These are phyloP conservation scores for Trichogramma evanescens DNA, from an alignment of 2,888 invertebrate species.

Conservation along the genomic window DNA sequence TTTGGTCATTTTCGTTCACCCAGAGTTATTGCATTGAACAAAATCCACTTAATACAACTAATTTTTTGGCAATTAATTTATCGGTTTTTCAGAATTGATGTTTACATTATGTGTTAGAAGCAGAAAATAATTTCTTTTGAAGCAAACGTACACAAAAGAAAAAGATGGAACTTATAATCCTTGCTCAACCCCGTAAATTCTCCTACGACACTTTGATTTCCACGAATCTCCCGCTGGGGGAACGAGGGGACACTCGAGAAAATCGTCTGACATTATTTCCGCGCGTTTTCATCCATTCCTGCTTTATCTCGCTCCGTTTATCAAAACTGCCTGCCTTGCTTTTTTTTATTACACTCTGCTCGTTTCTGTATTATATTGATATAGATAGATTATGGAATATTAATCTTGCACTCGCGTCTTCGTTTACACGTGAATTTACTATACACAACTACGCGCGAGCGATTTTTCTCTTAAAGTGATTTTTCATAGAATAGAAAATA, in stretches of 20 bases:
- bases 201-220: conserved; percentile 4
- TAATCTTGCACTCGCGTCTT: conserved; percentile 3
- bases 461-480: no score
- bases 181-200: conserved; percentile 5
- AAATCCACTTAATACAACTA: no score
- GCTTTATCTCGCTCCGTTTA: conserved; percentile 14
- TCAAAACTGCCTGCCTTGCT: conserved; percentile 12
- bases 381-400: conserved; percentile 2
- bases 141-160: no score
- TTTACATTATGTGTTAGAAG: no score
- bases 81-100: no score
- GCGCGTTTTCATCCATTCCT: conserved; percentile 3
- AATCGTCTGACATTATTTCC: conserved; percentile 8
- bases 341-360: conserved; percentile 8
- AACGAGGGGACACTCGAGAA: not conserved
- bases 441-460: conserved; percentile 9
- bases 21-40: no score
- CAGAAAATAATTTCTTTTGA: no score
- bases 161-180: not conserved
- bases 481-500: no score
- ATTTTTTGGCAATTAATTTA: no score
- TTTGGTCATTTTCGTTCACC: no score
- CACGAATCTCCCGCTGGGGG: not conserved
- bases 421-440: conserved; percentile 10
- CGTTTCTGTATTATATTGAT: conserved; percentile 14